Evolutionary conservation across 2,113 vertebrate species (phyloP).

Genomic region (Sander lucioperca): DNA sequence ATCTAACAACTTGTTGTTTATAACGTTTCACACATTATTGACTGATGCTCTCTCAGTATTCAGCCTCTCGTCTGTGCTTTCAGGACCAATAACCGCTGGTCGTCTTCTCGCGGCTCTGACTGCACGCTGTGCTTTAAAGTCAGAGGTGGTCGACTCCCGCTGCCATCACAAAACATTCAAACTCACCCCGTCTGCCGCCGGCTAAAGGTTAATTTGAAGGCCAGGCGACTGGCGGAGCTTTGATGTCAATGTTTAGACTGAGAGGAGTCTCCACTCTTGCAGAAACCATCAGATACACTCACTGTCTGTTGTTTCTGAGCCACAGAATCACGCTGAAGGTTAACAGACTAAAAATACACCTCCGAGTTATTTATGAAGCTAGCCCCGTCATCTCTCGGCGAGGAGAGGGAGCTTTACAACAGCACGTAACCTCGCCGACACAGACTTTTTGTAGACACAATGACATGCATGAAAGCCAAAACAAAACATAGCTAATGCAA

Average conservation of each 20-base stretch:
- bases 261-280: slow-evolving; percentile 26
- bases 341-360: background rate
- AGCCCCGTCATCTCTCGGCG: background rate
- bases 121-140: background rate
- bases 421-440: background rate
- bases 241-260: slow-evolving; percentile 18
- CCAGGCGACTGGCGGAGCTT: background rate
- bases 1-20: too few species aligned
- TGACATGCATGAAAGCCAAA: too few species aligned
- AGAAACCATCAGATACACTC: slow-evolving; percentile 18
- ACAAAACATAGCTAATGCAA: too few species aligned
- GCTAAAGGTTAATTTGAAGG: slow-evolving; percentile 47
- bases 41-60: background rate
- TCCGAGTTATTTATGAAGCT: background rate
- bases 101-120: background rate
- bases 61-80: background rate
- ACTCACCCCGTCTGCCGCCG: fast-evolving
- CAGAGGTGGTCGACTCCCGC: slow-evolving; percentile 4
- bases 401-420: background rate
- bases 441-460: too few species aligned
- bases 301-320: background rate
- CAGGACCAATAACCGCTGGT: background rate
- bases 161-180: background rate
- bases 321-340: background rate
- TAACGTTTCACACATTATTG: too few species aligned